Evolutionary conservation across 2,888 invertebrate species (phyloP).

Genomic region (Lycophotia porphyrea): DNA sequence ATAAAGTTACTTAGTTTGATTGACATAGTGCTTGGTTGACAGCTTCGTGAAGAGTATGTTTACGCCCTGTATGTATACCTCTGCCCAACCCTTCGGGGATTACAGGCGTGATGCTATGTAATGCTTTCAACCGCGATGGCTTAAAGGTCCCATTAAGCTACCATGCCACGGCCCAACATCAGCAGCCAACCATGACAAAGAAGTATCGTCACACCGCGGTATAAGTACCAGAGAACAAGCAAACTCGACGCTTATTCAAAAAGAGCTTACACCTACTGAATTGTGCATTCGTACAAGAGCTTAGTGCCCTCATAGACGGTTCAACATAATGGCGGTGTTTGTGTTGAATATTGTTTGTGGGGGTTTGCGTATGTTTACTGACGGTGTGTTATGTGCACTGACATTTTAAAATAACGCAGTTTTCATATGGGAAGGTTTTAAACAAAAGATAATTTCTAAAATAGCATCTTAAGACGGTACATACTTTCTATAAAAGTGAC

Average conservation of each 20-base stretch:
- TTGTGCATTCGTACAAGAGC: constrained; percentile 42
- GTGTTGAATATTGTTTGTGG: constrained; percentile 24
- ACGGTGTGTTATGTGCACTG: background rate
- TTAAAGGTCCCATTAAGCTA: background rate
- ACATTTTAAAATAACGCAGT: background rate
- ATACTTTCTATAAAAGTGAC: too few species aligned
- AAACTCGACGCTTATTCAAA: constrained; percentile 57
- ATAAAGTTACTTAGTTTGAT: too few species aligned
- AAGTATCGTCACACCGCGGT: constrained; percentile 40
- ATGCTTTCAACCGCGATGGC: background rate
- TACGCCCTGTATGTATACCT: too few species aligned
- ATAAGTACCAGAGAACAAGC: constrained; percentile 52
- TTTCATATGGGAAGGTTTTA: too few species aligned
- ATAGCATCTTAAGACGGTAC: too few species aligned
- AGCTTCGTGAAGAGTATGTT: too few species aligned
- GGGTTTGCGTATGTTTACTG: background rate
- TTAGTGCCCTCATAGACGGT: constrained; percentile 42
- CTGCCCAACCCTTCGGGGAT: too few species aligned
- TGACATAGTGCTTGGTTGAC: too few species aligned
- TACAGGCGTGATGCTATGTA: background rate
- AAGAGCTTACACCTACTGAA: constrained; percentile 51
- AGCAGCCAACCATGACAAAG: constrained; percentile 23
- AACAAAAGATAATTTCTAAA: background rate
- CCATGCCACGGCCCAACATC: constrained; percentile 15
- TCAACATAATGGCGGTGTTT: constrained; percentile 5